Conservation (phyloP, 2,888 invertebrate genomes). For the Troglohyphantes excavatus region DNA sequence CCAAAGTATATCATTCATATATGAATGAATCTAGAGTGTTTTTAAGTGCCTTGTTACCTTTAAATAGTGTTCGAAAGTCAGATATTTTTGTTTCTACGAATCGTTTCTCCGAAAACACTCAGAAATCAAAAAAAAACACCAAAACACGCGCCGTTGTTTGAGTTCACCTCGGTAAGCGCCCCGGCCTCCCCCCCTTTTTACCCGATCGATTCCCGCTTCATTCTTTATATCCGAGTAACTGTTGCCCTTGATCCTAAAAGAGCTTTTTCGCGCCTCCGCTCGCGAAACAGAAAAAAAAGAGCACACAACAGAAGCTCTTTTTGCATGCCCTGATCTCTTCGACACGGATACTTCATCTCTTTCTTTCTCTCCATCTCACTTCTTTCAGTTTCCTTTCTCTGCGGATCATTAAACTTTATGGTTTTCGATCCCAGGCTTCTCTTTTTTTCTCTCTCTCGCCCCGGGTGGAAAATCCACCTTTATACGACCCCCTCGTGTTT, state of each 20-base stretch:
- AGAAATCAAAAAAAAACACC: too few species aligned
- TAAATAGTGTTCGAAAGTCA: too few species aligned
- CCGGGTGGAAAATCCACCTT: constrained; percentile 57
- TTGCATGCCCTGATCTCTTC: constrained; percentile 70
- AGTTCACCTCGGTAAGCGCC: too few species aligned
- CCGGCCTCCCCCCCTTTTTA: background rate
- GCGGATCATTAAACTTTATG: constrained; percentile 79
- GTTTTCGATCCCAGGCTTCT: constrained; percentile 73
- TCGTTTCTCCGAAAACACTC: too few species aligned
- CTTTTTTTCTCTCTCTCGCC: constrained; percentile 19
- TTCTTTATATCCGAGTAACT: constrained; percentile 48
- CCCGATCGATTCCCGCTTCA: constrained; percentile 36
- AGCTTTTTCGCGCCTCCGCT: constrained; percentile 42
- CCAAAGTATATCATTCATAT: too few species aligned
- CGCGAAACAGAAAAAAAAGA: constrained; percentile 20
- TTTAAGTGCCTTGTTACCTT: too few species aligned
- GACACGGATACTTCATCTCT: constrained; percentile 72
- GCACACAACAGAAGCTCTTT: constrained; percentile 26
- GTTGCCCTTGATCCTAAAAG: constrained; percentile 69
- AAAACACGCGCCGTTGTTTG: too few species aligned
- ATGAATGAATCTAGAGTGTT: too few species aligned
- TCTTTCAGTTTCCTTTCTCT: constrained; percentile 50
- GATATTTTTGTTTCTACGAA: too few species aligned
- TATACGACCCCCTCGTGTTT: constrained; percentile 78
- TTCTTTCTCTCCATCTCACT: constrained; percentile 9